Evolutionary conservation across 2,797 vertebrate genomes (phyloP).

Genomic region (Chelonia mydas): DNA sequence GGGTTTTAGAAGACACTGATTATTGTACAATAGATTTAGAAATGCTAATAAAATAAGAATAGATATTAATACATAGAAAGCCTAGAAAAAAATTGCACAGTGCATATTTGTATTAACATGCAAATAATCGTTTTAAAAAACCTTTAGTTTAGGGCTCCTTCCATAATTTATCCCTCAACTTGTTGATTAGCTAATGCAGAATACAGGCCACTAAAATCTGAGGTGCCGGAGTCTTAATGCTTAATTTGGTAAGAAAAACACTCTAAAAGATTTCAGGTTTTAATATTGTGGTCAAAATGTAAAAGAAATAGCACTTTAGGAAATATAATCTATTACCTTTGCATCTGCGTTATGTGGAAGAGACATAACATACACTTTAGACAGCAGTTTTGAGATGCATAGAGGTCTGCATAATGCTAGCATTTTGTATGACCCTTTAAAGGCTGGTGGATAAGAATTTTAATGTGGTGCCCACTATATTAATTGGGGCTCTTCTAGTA

Average conservation of each 20-base stretch:
- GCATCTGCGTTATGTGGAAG: neutral
- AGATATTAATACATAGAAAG: constrained; percentile 8
- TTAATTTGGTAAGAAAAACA: neutral
- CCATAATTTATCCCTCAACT: neutral
- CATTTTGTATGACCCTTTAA: neutral
- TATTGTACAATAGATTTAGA: constrained; percentile 17
- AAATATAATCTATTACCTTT: constrained; percentile 9
- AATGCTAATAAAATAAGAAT: constrained; percentile 15
- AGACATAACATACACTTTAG: neutral
- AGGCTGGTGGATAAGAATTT: constrained; percentile 39
- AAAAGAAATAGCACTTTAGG: neutral
- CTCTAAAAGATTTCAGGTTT: neutral
- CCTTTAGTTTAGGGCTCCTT: neutral
- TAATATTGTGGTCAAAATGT: neutral
- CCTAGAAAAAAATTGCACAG: neutral
- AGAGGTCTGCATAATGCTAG: neutral
- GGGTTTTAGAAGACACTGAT: constrained; percentile 1
- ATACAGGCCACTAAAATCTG: neutral
- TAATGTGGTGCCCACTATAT: constrained; percentile 28
- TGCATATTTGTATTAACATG: neutral
- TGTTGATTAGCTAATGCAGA: neutral
- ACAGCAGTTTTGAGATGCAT: neutral
- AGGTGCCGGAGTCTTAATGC: neutral
- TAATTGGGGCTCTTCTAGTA: constrained; percentile 9
- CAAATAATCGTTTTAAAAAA: neutral